Evolutionary conservation across 1,140 invertebrate genomes (phyloP), one percentile per base, ranked within the genome.

Genomic region (Hypothenemus hampei): DNA sequence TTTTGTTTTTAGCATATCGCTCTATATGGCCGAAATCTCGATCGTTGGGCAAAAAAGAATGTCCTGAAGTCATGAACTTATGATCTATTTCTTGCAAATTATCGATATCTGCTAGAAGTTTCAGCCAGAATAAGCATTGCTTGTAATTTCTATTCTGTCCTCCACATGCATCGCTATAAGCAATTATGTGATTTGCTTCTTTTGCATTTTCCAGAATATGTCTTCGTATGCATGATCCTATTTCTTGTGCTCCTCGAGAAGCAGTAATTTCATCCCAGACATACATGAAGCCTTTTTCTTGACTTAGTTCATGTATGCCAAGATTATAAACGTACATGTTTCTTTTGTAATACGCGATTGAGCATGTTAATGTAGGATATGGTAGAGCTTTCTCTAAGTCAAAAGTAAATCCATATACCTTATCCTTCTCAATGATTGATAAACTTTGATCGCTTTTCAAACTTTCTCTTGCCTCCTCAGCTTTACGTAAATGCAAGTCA

Each of bases 251-350:
- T 16, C 58, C 58, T 26, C 57, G 19, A 4, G 55, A 58, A 2
- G 35, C 45, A 6, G 16, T 13, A 21, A 3, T 11, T 24, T 37
- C 45, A 44, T 54, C 37, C 57, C 52, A 55, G 4, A 55, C 19
- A 19, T 54, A 43, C 45, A 49, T 49, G 15, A 24, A 45, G 2
- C 13, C 50, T 6, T 11, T 23, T 21, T 50, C 37, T 11, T 43
- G 35, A 18, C 21, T 40, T 5, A 53, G 13, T 16, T 22, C 16
- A 26, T 52, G 49, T 26, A 44, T 44, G 13, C 51, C 41, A 4
- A 59, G 21, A 35, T 59, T 59, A 49, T 43, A 44, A 20, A 48
- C 22, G 13, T 55, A 55, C 20, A 50, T 50, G 15, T 50, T 57
- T 13, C 35, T 24, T 46, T 55, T 55, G 29, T 55, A 55, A 19